Percentiles rank a stretch among this genome's conserved stretches.
Evolutionary conservation across 2,113 vertebrate genomes (phyloP).

Genomic region (Sturnira hondurensis): DNA sequence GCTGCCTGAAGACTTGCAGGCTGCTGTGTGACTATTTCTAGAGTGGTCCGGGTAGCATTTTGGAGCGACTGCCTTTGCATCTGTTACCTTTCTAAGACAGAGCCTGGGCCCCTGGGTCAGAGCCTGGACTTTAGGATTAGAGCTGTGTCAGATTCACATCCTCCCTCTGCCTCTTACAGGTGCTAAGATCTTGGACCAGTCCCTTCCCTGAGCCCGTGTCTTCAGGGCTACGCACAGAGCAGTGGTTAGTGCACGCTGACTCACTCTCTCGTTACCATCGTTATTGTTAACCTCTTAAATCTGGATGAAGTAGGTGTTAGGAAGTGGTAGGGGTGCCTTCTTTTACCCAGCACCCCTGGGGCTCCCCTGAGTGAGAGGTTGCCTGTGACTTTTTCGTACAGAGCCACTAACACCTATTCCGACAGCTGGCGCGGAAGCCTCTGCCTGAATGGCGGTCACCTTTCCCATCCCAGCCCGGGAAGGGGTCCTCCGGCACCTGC

Average conservation of each 20-base stretch:
- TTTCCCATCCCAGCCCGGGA: neutral
- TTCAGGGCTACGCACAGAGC: neutral
- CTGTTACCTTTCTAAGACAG: neutral
- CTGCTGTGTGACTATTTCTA: neutral
- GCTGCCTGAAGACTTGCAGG: neutral
- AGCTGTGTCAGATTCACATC: neutral
- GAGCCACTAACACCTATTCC: neutral
- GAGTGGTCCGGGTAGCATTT: neutral
- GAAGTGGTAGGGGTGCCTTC: neutral
- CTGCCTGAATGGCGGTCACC: neutral
- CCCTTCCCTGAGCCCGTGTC: neutral
- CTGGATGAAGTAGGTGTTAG: neutral
- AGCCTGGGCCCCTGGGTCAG: neutral
- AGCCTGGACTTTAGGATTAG: neutral
- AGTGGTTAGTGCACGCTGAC: neutral
- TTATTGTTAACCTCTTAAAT: neutral
- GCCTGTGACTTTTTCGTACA: neutral
- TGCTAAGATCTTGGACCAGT: neutral
- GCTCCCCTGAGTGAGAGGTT: neutral
- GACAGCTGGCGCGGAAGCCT: fast-evolving
- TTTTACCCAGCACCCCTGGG: neutral
- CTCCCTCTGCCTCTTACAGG: neutral
- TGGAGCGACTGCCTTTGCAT: neutral
- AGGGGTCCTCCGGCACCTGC: neutral
- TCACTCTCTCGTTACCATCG: neutral